Evolutionary conservation across 2,797 vertebrate genomes (phyloP), one percentile per base, ranked within the genome.

Genomic region (Coilia nasus): DNA sequence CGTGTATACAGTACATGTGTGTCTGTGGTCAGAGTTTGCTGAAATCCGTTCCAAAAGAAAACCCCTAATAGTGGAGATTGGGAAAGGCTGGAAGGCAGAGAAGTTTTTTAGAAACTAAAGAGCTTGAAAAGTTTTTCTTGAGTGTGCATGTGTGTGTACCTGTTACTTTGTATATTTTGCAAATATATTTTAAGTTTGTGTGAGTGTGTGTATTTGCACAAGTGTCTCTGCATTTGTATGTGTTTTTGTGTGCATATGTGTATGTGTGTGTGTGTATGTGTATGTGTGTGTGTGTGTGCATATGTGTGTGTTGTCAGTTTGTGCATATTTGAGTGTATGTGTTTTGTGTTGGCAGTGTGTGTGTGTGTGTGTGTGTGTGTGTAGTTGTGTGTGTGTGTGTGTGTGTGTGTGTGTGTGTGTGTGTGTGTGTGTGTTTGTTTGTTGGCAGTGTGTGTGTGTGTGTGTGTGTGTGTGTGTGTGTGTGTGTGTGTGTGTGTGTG

Each of bases 11-110:
- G 28, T 15, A 14, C 35, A 28, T 71, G 64, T 81, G 67, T 80
- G 84, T 87, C 60, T 28, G 81, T 31, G 14, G 64, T 67, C 21
- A 19, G 57, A 28, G 64, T 67, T 2, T 67, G 3, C n/a, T 62
- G 60, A 62, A 10, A 25, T 6, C n/a, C 9, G 6, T 2, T 62
- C 60, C 60, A 62, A 23, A 23, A 9, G n/a, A 62, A 62, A 10
- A n/a, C 60, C 60, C 21, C 60, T 23, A n/a, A 62, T 62, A 62
- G 60, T 9, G 21, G 19, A 21, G 60, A 62, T 62, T 6, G 23
- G 60, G 60, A 23, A 62, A 10, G 57, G 7, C 57, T 59, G n/a
- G n/a, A 25, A n/a, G 7, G 10, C 60, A 23, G n/a, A 62, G 23
- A 62, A 62, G 60, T 62, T 62, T 62, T 11, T 62, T 7, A 23